Evolutionary conservation across 2,113 vertebrate species (phyloP).

Genomic region (Emberiza fucata): DNA sequence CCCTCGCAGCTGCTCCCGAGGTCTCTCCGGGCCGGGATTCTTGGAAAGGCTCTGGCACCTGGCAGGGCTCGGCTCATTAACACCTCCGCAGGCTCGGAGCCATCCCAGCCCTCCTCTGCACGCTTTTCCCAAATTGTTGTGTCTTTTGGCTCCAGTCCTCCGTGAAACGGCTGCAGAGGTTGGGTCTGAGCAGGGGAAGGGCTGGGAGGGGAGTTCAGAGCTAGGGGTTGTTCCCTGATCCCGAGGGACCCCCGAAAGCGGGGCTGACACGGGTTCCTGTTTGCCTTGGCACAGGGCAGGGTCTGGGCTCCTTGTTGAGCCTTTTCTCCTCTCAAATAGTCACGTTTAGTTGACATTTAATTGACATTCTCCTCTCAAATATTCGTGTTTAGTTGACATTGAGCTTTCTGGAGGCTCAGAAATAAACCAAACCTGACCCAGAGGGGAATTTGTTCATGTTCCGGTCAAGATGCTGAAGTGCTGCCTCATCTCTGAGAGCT

Average conservation of each 20-base stretch:
- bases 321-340: neutral
- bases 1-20: neutral
- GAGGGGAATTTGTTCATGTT: accelerated
- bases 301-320: accelerated
- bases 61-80: neutral
- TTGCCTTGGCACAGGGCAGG: neutral
- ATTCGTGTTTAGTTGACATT: neutral
- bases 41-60: neutral
- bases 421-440: neutral
- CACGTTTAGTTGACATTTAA: neutral
- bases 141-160: neutral
- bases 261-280: accelerated
- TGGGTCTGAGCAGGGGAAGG: neutral
- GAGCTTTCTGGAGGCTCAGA: neutral
- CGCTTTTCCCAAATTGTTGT: neutral
- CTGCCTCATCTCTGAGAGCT: neutral
- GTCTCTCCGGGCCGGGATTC: neutral
- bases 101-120: neutral
- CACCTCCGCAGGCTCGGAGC: neutral
- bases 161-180: neutral
- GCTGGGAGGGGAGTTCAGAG: neutral
- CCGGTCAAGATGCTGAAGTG: accelerated
- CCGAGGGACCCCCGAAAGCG: accelerated
- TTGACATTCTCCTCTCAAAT: neutral
- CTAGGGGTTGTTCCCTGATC: neutral